Percentiles rank a stretch among this genome's conserved stretches.
Conservation (phyloP, 2,888 invertebrate genomes). For the Minunthozetes semirufus region DNA sequence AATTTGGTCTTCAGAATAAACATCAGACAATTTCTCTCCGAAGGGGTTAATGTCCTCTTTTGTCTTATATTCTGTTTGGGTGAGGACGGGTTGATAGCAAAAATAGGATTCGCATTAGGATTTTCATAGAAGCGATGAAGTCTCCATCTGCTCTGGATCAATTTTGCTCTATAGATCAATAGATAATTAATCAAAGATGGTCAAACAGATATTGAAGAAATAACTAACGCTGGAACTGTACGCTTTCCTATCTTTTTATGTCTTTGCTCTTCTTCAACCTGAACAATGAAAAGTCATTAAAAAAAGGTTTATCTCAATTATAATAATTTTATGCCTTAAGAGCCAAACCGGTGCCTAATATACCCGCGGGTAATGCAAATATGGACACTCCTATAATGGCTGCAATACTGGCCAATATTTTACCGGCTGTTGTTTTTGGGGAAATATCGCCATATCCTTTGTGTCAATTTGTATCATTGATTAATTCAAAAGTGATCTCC, state of each 20-base stretch:
- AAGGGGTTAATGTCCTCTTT: background rate
- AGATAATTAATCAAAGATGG: background rate
- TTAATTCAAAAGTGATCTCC: no score
- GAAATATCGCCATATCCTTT: conserved; percentile 53
- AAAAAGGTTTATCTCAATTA: background rate
- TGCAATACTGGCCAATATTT: conserved; percentile 52
- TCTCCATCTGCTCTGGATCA: background rate
- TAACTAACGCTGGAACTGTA: conserved; percentile 1
- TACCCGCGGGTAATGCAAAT: conserved; percentile 54
- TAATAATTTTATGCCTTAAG: background rate
- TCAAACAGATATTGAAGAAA: background rate
- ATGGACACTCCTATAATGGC: conserved; percentile 53
- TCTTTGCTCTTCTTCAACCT: conserved; percentile 18
- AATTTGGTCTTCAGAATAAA: conserved; percentile 17
- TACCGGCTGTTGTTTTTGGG: conserved; percentile 53
- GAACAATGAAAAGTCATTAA: background rate
- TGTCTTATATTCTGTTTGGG: background rate
- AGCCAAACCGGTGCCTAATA: conserved; percentile 40
- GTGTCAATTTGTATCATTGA: no score
- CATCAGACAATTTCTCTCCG: background rate
- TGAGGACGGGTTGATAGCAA: background rate
- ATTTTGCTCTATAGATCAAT: background rate
- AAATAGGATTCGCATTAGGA: background rate
- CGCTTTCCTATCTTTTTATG: background rate
- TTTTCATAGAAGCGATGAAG: background rate